Evolutionary conservation across 2,113 vertebrate genomes (phyloP), one percentile per base, ranked within the genome.

Genomic region (Phaetusa simplex): DNA sequence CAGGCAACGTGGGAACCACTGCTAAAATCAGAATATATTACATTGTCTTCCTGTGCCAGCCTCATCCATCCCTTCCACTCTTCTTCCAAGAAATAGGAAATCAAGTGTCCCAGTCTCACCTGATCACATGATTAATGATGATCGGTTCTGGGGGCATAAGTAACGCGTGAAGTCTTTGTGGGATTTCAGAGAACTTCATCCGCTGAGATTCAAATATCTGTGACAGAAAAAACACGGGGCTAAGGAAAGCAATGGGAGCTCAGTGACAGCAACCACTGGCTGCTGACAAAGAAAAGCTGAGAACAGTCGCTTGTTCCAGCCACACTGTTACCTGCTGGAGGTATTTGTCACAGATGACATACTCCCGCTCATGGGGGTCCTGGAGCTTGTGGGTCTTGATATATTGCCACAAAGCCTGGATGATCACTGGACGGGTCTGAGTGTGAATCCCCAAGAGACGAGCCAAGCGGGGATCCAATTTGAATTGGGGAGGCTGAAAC

Each of bases 71-170:
- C 92, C 70, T 50, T 61, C 80, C 52, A 12, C 59, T 61, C 49
- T 16, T 29, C 32, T 24, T 6, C 29, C 59, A 32, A 43, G 36
- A 55, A 59, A 38, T 2, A 27, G 1, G 9, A 61, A 14, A 40
- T 17, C 22, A 7, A 1, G 23, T 4, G 47, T 12, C 30, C 12
- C 70, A 58, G 32, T 18, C 96, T 97, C 97, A 99, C 99, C 99
- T 99, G 98, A 99, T 99, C 77, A 99, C 99, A 9, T 99, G 99
- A 86, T 99, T 99, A 87, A 99, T 99, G 98, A 99, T 99, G 97
- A 99, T 99, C 4, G 99, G 99, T n/a, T 99, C 99, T 2, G 99
- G 99, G n/a, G 99, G 99, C 99, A 99, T 99, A 49, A 99, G 98
- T 96, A 99, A 97, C 0, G 99, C 99, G 5, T 99, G 99, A 26